phyloP scores from a whole-genome alignment of 30 jellyfish, hydroid and myxozoan genomes.

The Aurelia aurita region DNA sequence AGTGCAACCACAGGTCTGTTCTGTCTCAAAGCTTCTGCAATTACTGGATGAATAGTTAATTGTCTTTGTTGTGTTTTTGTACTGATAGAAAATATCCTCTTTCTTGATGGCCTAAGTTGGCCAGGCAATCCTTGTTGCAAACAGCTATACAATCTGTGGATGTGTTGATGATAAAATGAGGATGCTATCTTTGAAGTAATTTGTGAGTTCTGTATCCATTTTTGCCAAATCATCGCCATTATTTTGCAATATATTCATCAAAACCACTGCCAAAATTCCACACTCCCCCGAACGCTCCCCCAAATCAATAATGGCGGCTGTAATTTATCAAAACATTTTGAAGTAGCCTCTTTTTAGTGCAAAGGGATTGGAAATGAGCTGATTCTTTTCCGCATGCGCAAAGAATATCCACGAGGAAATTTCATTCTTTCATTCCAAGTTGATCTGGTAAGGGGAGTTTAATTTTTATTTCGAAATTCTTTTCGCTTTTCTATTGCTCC shows the following conservation, averaged over 20 bases:
- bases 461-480: too few relatives aligned
- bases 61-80: background rate
- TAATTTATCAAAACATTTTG: background rate
- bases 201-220: too few relatives aligned
- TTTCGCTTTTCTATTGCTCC: too few relatives aligned
- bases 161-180: too few relatives aligned
- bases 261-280: too few relatives aligned
- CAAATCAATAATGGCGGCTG: background rate
- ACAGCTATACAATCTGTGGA: too few relatives aligned
- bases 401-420: background rate
- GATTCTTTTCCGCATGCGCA: background rate
- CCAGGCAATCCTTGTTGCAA: too few relatives aligned
- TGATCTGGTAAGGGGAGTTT: conserved; percentile 18
- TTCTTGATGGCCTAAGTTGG: conserved; percentile 2
- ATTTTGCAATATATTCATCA: too few relatives aligned
- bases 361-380: background rate
- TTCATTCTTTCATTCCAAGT: background rate
- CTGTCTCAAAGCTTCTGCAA: conserved; percentile 70
- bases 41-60: conserved; percentile 43
- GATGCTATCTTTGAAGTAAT: too few relatives aligned
- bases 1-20: conserved; percentile 90
- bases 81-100: background rate
- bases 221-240: too few relatives aligned
- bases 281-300: too few relatives aligned
- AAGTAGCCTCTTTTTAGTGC: background rate